These are phyloP conservation scores for Lordiphosa fenestrarum DNA, from an alignment of 2,888 invertebrate genomes.

Conservation along the genomic window DNA sequence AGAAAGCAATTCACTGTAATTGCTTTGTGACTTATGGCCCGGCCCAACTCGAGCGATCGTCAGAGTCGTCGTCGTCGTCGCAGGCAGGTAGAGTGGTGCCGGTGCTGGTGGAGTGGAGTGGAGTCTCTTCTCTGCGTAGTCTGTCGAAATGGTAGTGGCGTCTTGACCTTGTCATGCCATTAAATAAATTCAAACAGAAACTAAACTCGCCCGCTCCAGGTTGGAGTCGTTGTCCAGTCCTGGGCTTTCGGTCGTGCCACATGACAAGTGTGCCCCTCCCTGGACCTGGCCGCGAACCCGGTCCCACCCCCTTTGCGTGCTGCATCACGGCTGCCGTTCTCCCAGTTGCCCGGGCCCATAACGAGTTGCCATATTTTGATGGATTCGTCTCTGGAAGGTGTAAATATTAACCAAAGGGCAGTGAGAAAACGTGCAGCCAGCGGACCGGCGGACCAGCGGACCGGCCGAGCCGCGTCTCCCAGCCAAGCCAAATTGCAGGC, in stretches of 20 bases:
- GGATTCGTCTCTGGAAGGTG: constrained; percentile 64
- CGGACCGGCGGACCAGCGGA: too few relatives aligned
- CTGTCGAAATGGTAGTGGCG: constrained; percentile 54
- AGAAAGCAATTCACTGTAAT: constrained; percentile 75
- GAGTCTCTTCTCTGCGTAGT: constrained; percentile 19
- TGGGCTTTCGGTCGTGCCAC: constrained; percentile 41
- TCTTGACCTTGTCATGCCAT: constrained; percentile 76
- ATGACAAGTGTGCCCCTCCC: constrained; percentile 63
- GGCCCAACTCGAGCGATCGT: constrained; percentile 64
- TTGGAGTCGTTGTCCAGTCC: constrained; percentile 23
- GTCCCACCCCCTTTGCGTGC: constrained; percentile 33
- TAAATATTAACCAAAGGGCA: constrained; percentile 64
- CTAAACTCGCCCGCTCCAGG: constrained; percentile 45
- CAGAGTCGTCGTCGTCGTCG: constrained; percentile 40
- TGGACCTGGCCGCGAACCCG: constrained; percentile 6
- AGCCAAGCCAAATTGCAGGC: constrained; percentile 13
- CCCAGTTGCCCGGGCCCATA: constrained; percentile 22
- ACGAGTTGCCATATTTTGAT: constrained; percentile 64
- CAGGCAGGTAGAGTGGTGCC: constrained; percentile 48
- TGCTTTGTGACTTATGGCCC: constrained; percentile 77
- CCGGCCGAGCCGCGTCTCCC: constrained; percentile 5
- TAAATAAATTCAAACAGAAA: constrained; percentile 73
- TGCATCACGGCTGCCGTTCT: constrained; percentile 25
- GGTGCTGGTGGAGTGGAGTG: not conserved
- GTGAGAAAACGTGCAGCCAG: constrained; percentile 59